Evolutionary conservation across 2,797 vertebrate genomes (phyloP), one percentile per base, ranked within the genome.

Genomic region (Vireo griseus): DNA sequence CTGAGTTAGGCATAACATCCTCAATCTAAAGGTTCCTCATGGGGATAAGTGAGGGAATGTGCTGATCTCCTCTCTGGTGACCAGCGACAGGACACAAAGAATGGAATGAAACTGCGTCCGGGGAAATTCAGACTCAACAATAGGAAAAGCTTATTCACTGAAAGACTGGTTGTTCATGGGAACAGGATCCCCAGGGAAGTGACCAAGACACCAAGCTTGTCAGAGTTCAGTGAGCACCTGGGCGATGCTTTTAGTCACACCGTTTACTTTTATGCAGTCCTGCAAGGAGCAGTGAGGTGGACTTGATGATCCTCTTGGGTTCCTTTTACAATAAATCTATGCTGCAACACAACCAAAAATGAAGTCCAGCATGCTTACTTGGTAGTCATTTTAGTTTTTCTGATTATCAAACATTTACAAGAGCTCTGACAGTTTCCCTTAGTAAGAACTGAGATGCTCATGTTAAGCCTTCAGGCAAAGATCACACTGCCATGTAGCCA

Each of bases 11-110:
- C 22, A 2, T 22, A 80, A 47, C 7, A 54, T 52, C 50, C 17
- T 31, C 29, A 37, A 10, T 26, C 22, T 54, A n/a, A 31, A 66
- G 1, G 18, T 35, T 68, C 40, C 19, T 42, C 31, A 48, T 1
- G 10, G 9, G 4, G 10, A 73, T 6, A 25, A 52, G 35, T 0
- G 0, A 42, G 3, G 3, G 17, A 5, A 47, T 8, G 22, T 58
- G n/a, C 35, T 73, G 15, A 65, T 42, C 28, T 71, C 25, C 24
- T 54, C n/a, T 28, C n/a, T 63, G n/a, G 37, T 19, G 16, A 79
- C 13, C 52, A 63, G 18, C 0, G 3, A 55, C 2, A 63, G 22
- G 50, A 86, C 21, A 63, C 0, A 1, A 72, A 33, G 29, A 67
- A 83, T 14, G 15, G 15, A 87, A 76, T n/a, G 21, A 80, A 84